phyloP scores from a whole-genome alignment of 2,888 invertebrate species.

The Ferdinandea cuprea region DNA sequence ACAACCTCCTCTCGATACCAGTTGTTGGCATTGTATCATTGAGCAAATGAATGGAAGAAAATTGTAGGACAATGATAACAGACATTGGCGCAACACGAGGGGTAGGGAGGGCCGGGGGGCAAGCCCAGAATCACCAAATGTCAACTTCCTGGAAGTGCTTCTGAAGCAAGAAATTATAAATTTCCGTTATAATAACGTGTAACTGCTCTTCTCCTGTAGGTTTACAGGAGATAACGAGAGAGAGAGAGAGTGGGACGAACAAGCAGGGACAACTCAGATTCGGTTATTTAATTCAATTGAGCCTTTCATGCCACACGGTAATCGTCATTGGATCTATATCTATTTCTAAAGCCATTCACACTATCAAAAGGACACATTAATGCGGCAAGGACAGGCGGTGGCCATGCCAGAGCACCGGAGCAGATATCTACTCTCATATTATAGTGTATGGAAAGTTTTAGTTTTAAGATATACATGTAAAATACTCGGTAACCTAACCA shows the following conservation, averaged over 20 bases:
- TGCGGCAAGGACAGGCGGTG: conserved; percentile 32
- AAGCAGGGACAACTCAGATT: conserved; percentile 62
- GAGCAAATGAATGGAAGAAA: conserved; percentile 68
- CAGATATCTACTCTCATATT: conserved; percentile 14
- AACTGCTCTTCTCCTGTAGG: conserved; percentile 45
- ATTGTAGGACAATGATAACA: conserved; percentile 72
- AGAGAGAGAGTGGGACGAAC: no score
- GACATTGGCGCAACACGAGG: conserved; percentile 27
- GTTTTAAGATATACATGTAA: conserved; percentile 60
- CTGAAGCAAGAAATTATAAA: conserved; percentile 75
- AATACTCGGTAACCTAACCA: background rate
- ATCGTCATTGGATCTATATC: conserved; percentile 73
- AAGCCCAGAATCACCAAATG: conserved; percentile 71
- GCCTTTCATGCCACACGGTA: conserved; percentile 74
- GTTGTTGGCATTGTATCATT: conserved; percentile 62
- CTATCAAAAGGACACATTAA: conserved; percentile 65
- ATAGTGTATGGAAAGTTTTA: conserved; percentile 63
- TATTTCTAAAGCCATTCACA: conserved; percentile 72
- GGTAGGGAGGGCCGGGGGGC: no score
- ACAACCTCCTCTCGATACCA: conserved; percentile 56
- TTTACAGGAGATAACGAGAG: conserved; percentile 34
- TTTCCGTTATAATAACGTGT: conserved; percentile 74
- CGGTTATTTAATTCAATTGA: conserved; percentile 75
- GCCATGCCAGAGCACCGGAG: background rate
- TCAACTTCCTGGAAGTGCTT: conserved; percentile 74